Percentiles rank a stretch among this genome's conserved stretches.
phyloP scores from a whole-genome alignment of 1,140 invertebrate species.

The Bursaphelenchus mucronatus region DNA sequence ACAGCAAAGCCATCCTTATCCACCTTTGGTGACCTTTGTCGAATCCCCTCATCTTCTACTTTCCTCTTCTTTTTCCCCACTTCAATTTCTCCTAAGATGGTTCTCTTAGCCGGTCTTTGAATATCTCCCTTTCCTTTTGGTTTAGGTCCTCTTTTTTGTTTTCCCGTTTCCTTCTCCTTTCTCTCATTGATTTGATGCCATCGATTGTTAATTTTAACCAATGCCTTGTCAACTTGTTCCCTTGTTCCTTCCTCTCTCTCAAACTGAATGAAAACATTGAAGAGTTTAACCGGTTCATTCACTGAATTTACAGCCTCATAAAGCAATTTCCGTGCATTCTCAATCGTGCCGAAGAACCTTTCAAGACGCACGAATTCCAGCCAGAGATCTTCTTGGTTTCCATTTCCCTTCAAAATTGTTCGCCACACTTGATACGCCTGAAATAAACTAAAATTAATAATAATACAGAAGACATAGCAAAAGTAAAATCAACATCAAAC shows the following conservation, averaged over 20 bases:
- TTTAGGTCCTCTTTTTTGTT: no score
- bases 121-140: neutral
- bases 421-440: slow-evolving; percentile 42
- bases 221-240: slow-evolving; percentile 38
- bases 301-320: slow-evolving; percentile 44
- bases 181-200: neutral
- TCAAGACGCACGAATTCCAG: slow-evolving; percentile 40
- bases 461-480: slow-evolving; percentile 10
- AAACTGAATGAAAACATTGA: slow-evolving; percentile 41
- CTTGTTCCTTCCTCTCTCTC: slow-evolving; percentile 47
- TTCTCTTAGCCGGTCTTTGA: no score
- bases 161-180: no score
- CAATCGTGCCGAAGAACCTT: slow-evolving; percentile 36
- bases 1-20: neutral
- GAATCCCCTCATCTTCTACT: neutral
- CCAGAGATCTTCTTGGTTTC: slow-evolving; percentile 27
- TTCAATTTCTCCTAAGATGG: neutral
- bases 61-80: slow-evolving; percentile 1
- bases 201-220: slow-evolving; percentile 37
- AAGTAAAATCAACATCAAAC: neutral
- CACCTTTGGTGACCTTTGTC: neutral
- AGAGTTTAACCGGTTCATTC: slow-evolving; percentile 31
- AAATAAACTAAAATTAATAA: slow-evolving; percentile 16
- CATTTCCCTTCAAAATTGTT: slow-evolving; percentile 20
- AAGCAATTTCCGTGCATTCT: slow-evolving; percentile 39